A percentile compares a stretch with the other conserved stretches of the same genome.
phyloP scores from a whole-genome alignment of 53 echinoderm and acorn worm genomes.

The Holothuria scabra region DNA sequence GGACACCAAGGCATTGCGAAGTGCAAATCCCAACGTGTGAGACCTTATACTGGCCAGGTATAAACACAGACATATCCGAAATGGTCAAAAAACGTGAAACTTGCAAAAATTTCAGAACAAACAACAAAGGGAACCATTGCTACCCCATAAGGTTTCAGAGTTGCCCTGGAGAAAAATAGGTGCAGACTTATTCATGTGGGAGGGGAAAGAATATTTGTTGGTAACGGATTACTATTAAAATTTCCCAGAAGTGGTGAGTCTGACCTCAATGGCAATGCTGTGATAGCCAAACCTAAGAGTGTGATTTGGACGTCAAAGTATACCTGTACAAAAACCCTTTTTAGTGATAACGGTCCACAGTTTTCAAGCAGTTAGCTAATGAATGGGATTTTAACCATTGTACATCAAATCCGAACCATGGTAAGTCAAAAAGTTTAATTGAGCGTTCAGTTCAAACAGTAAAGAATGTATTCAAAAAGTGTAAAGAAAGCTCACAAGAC shows the following conservation, averaged over 20 bases:
- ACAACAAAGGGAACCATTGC: constrained; percentile 37
- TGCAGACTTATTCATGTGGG: constrained; percentile 22
- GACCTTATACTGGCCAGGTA: constrained; percentile 54
- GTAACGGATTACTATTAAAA: constrained; percentile 52
- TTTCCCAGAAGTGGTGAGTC: constrained; percentile 52
- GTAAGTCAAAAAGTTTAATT: constrained; percentile 64
- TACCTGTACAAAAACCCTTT: constrained; percentile 44
- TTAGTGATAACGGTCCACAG: constrained; percentile 44
- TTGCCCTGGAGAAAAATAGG: constrained; percentile 54
- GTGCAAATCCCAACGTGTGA: constrained; percentile 54
- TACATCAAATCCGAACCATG: constrained; percentile 59
- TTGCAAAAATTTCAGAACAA: constrained; percentile 9
- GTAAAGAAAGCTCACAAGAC: constrained; percentile 30
- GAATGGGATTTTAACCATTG: background rate
- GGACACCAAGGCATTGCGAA: constrained; percentile 61
- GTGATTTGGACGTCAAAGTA: constrained; percentile 51
- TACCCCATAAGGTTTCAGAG: constrained; percentile 10
- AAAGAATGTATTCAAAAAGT: constrained; percentile 41
- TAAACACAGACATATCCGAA: constrained; percentile 24
- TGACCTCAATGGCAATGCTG: constrained; percentile 31
- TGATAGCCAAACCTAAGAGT: constrained; percentile 44
- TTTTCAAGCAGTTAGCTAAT: constrained; percentile 41
- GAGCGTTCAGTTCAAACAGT: constrained; percentile 59
- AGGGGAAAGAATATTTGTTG: constrained; percentile 25
- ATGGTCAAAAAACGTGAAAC: constrained; percentile 14